These are phyloP conservation scores for Nothocercus julius DNA, from an alignment of 2,113 vertebrate species.

Conservation along the genomic window DNA sequence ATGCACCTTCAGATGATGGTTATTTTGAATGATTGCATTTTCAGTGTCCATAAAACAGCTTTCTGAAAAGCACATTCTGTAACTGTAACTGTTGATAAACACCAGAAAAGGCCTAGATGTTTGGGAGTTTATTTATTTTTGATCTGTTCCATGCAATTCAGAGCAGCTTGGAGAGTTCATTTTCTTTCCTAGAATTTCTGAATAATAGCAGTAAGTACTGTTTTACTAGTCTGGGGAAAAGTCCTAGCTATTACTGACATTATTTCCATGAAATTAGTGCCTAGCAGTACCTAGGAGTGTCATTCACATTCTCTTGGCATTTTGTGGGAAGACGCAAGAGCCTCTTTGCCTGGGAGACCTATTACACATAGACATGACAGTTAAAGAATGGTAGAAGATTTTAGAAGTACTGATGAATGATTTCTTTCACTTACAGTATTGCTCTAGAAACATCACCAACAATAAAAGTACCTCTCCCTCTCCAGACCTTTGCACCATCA, in stretches of 20 bases:
- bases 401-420: background rate
- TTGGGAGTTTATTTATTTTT: background rate
- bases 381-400: background rate
- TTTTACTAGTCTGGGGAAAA: background rate
- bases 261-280: background rate
- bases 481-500: background rate
- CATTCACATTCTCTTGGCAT: background rate
- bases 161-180: background rate
- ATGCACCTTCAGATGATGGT: background rate
- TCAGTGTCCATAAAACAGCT: too few species aligned
- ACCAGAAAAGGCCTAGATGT: background rate
- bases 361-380: accelerated
- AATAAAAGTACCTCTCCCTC: background rate
- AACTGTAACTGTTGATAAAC: too few species aligned
- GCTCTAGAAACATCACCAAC: background rate
- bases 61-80: too few species aligned
- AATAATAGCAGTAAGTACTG: background rate
- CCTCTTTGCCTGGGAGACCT: background rate
- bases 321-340: background rate
- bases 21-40: background rate
- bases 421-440: background rate
- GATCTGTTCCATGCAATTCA: background rate
- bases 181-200: background rate
- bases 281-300: background rate
- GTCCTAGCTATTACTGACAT: background rate